Base-by-base conservation (phyloP, 2,888 invertebrate genomes). In the Platycheirus rosarum region DNA sequence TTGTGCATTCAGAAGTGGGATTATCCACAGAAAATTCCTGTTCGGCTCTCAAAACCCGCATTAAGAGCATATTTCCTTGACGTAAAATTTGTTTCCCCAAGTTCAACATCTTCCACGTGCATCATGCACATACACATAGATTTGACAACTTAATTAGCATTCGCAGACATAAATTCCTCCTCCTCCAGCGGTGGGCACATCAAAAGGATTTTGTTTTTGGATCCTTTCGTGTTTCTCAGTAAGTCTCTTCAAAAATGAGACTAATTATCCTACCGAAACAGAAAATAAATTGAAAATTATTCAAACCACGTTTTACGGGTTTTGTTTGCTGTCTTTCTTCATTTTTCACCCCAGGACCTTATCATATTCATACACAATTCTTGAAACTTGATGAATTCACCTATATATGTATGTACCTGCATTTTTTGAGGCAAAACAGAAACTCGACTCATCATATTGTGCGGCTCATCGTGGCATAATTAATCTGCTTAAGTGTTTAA, bases 401-500 rank as follows among this genome's bases (percentile, higher is more conserved):
- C 4, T 7, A 4, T 32, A 32, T 32, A 5, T 7, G 6, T 32
- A 32, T 7, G 8, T 32, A 32, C 29, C 29, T 48, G 48, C n/a
- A 11, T 42, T 1, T n/a, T 1, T 6, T 8, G 29, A n/a, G 18
- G 29, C 1, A 3, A 29, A 11, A 60, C 29, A 60, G 18, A 63
- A 23, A 35, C 63, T 48, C 63, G 48, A 37, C 48, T 35, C 35
- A 63, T 63, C 44, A 48, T 63, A 49, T 49, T 23, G 16, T 40
- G 23, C 16, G 40, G 42, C 51, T 60, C 65, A 80, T 71, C 76
- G 44, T 42, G 57, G 49, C 26, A 60, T 46, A 68, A 82, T 71
- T 76, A 71, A 76, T 82, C 80, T 82, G 80, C 70, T 71, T 82
- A 66, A 68, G 71, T 40, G 60, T 76, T 82, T 82, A 82, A 82